Evolutionary conservation across 2,113 vertebrate species (phyloP), one percentile per base, ranked within the genome.

Genomic region (Datnioides undecimradiatus): DNA sequence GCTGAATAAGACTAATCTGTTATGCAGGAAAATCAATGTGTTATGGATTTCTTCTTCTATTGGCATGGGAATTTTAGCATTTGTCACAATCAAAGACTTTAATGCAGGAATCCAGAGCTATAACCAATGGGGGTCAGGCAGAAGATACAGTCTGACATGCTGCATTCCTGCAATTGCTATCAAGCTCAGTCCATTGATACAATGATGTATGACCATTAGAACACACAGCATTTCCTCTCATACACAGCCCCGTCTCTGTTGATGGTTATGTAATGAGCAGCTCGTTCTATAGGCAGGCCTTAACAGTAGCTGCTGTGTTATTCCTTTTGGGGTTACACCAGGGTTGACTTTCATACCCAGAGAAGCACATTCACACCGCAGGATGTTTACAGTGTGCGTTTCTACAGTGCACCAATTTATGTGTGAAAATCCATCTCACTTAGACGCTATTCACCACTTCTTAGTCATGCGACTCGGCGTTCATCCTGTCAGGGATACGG

Each of bases 301-400:
- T 9, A 78, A 86, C 79, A 83, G 68, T 45, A 21, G 74, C 57
- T 46, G 38, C 72, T 62, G 71, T 87, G 80, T 80, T 65, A 19
- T 52, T 73, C 46, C 43, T 73, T 62, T 23, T n/a, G 45, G 65
- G 69, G 65, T 84, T 83, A 58, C 29, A 54, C 38, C 3, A 9
- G n/a, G 46, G 67, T 38, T 33, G 60, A 73, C 65, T 38, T 78
- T 84, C 64, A 73, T 5, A 69, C 52, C 34, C 58, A 54, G 64
- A 64, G 65, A 80, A 34, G n/a, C 27, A 60, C 70, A 79, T 81
- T 83, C 74, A 70, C 19, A 36, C 57, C 1, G 6, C 76, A 55
- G 81, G 73, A 85, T 85, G 83, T 85, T 79, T 76, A 63, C 10
- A 1, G 52, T 75, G 67, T 34, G 62, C 46, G 45, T 65, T 65